These are phyloP conservation scores for Peromyscus nudipes DNA, from an alignment of 2,797 vertebrate species.

Conservation along the genomic window DNA sequence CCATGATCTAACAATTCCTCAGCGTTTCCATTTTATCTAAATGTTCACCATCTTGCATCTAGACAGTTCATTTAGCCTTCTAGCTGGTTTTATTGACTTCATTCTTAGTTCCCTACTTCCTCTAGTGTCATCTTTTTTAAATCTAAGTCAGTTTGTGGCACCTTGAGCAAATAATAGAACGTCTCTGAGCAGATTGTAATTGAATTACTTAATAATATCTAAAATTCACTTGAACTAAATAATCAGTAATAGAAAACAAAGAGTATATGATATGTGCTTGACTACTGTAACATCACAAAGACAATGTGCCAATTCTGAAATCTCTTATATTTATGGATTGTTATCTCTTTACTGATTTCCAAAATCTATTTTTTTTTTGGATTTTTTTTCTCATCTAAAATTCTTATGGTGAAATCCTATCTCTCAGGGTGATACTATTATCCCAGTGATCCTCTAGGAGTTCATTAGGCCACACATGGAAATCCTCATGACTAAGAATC, in stretches of 20 bases:
- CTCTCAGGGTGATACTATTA: not conserved
- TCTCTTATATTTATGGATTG: not conserved
- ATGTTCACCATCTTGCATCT: not conserved
- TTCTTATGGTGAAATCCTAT: not conserved
- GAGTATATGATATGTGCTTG: not conserved
- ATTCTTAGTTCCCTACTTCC: not conserved
- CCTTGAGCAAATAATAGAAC: not conserved
- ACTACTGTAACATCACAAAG: not conserved
- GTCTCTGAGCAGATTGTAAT: not conserved
- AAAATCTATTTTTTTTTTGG: not conserved
- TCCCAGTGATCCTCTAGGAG: not conserved
- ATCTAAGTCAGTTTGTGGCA: not conserved
- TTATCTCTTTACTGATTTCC: not conserved
- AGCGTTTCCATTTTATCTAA: not conserved
- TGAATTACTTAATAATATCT: not conserved
- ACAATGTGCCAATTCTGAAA: conserved; percentile 18
- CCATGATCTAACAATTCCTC: not conserved
- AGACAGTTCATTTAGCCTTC: not conserved
- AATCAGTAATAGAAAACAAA: not conserved
- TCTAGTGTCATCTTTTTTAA: not conserved
- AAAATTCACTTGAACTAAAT: not conserved
- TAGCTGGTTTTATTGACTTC: not conserved
- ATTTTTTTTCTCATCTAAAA: not conserved
- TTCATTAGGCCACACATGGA: not conserved
- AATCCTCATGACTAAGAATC: not conserved